phyloP scores from a whole-genome alignment of 2,113 vertebrate genomes.

The Indicator maculatus region DNA sequence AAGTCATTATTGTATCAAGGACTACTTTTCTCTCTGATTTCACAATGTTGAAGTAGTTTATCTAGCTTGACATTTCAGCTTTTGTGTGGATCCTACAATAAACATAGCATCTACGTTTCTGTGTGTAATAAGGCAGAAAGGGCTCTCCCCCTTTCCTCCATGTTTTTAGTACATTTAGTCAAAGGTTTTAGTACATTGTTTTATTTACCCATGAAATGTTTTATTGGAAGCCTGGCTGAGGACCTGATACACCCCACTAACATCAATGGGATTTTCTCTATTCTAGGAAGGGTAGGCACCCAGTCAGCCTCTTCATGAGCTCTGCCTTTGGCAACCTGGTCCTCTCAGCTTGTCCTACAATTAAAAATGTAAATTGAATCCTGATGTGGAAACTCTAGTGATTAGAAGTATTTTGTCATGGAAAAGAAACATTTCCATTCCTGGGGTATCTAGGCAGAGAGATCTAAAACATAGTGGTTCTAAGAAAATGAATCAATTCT shows the following conservation, averaged over 20 bases:
- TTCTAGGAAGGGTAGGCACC: background rate
- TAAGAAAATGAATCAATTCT: constrained; percentile 65
- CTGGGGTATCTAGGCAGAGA: constrained; percentile 44
- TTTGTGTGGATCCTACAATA: background rate
- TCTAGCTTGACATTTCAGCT: background rate
- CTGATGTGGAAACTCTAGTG: background rate
- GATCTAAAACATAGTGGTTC: constrained; percentile 59
- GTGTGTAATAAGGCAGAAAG: background rate
- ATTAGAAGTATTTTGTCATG: background rate
- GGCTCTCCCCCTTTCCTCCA: background rate
- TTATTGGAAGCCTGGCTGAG: background rate
- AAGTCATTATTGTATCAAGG: background rate
- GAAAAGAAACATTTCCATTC: background rate
- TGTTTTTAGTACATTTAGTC: background rate
- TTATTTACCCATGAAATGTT: constrained; percentile 4
- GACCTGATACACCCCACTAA: background rate
- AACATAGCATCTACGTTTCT: background rate
- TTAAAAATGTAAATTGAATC: background rate
- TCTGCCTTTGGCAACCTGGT: background rate
- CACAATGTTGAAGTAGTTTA: background rate
- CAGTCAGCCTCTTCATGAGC: background rate
- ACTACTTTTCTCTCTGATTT: background rate
- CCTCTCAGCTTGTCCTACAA: background rate
- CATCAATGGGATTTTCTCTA: background rate
- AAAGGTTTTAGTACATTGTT: background rate